Evolutionary conservation across 1,140 invertebrate genomes (phyloP).

Genomic region (Diplogasteroides magnus): DNA sequence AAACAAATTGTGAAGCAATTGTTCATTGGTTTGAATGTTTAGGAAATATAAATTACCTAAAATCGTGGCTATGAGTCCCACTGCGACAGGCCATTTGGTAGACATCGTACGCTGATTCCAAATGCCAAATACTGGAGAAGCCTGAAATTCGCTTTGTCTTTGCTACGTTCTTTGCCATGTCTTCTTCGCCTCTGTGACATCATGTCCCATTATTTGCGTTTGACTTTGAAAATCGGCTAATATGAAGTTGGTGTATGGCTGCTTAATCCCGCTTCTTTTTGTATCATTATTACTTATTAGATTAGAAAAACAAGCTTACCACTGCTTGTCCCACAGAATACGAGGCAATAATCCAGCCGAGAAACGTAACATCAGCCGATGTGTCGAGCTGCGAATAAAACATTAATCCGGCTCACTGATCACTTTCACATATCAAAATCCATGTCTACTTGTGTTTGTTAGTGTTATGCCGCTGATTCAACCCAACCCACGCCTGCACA

Average conservation of each 20-base stretch:
- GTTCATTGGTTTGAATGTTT: background rate
- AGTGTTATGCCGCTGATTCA: too few species aligned
- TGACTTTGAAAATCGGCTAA: too few species aligned
- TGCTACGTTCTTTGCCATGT: background rate
- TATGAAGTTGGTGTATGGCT: too few species aligned
- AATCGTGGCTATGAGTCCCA: slow-evolving; percentile 21
- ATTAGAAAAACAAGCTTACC: background rate
- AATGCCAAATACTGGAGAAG: slow-evolving; percentile 28
- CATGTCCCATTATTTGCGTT: background rate
- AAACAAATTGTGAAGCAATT: background rate
- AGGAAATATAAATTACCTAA: slow-evolving; percentile 16
- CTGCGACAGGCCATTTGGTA: slow-evolving; percentile 18
- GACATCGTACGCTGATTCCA: slow-evolving; percentile 39
- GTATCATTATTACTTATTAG: too few species aligned
- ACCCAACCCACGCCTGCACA: background rate
- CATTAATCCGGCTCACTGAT: too few species aligned
- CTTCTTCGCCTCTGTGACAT: background rate
- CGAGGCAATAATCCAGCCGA: slow-evolving; percentile 33
- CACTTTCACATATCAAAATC: too few species aligned
- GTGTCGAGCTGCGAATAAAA: slow-evolving; percentile 32
- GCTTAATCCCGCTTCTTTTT: too few species aligned
- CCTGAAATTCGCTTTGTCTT: slow-evolving; percentile 3
- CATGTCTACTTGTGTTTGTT: too few species aligned
- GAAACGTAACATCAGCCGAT: slow-evolving; percentile 25
- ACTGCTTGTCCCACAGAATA: slow-evolving; percentile 25